Base-by-base conservation (phyloP, 1,140 invertebrate genomes). In the Halesus radiatus region DNA sequence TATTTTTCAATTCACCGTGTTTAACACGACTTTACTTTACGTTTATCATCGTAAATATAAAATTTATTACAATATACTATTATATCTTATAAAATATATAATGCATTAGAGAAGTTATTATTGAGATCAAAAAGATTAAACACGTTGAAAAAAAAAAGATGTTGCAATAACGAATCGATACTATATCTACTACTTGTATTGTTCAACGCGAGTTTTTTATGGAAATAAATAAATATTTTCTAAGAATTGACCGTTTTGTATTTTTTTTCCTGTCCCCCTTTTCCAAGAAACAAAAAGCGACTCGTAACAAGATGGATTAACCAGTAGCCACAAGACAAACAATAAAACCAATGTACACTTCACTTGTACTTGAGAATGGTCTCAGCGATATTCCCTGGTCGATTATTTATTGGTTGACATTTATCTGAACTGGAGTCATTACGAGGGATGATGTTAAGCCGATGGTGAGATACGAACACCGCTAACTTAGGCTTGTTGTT, bases 181-280 rank as follows among this genome's bases (percentile, higher is more conserved):
- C 37, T 8, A 45, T 45, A 13, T 45, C 37, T 45, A 45, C 8
- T 45, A 74, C 75, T n/a, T 78, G 76, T 62, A 81, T 79, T 79
- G 77, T 76, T 81, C 58, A 79, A 68, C 74, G 77, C 70, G 75
- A 81, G 80, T 79, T 81, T 81, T 81, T 81, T 81, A 81, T 79
- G 54, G 76, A 81, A 81, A 79, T 79, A 79, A 81, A 81, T 79
- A 60, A 75, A 78, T 81, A 81, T 81, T 81, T 81, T 81, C 76
- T 79, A 81, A 81, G 72, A 62, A 81, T 72, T 68, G 58, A 18
- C 23, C 53, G 20, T 66, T 56, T 66, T 78, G 70, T 81, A 78
- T 81, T 53, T 72, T 18, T n/a, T 72, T 50, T 0, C 37, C 26
- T 45, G 1, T 18, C 15, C 13, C 8, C 13, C 8, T 29, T 15